Percentiles rank a stretch among this genome's conserved stretches.
These are phyloP conservation scores for Phaethornis superciliosus DNA, from an alignment of 2,113 vertebrate species.

Conservation along the genomic window DNA sequence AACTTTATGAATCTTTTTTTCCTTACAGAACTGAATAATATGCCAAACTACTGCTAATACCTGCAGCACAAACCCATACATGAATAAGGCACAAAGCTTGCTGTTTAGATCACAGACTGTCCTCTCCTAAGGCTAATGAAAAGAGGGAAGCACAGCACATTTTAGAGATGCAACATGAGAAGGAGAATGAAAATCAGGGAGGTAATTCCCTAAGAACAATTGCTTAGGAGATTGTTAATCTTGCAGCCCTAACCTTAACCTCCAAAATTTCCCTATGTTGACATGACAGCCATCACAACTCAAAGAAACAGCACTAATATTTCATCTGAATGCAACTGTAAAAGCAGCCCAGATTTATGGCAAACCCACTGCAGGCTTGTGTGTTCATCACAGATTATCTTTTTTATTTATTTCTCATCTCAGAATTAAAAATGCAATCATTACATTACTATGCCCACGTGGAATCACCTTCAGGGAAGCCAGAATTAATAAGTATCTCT, in stretches of 20 bases:
- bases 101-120: neutral
- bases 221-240: neutral
- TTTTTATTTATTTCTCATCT: neutral
- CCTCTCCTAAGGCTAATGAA: neutral
- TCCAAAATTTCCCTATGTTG: neutral
- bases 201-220: neutral
- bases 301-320: neutral
- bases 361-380: neutral
- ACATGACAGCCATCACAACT: neutral
- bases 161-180: neutral
- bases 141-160: neutral
- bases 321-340: neutral
- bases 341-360: neutral
- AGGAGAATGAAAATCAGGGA: neutral
- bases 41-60: neutral
- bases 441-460: neutral
- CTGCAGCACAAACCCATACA: neutral
- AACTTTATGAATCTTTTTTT: neutral
- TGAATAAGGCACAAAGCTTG: neutral
- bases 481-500: conserved; percentile 89
- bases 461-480: conserved; percentile 91
- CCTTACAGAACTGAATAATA: neutral
- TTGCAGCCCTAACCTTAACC: neutral
- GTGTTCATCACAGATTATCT: neutral
- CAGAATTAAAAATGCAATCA: neutral